phyloP scores from a whole-genome alignment of 2,888 invertebrate genomes.

The Troglohyphantes excavatus region DNA sequence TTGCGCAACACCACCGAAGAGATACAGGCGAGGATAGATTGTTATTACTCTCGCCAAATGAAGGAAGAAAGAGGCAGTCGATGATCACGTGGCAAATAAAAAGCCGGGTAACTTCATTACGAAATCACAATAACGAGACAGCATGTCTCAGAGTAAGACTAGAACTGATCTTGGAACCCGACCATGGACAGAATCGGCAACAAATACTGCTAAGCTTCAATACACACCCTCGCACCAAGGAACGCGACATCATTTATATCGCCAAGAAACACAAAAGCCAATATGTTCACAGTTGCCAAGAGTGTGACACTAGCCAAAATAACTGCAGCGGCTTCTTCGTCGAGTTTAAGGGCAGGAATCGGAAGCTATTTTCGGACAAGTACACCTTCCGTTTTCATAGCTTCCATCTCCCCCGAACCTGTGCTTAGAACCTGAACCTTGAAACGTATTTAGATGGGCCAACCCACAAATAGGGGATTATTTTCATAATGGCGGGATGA shows the following conservation, averaged over 20 bases:
- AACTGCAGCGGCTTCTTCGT: constrained; percentile 53
- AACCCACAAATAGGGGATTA: constrained; percentile 28
- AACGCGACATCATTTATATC: constrained; percentile 44
- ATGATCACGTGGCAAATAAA: neutral
- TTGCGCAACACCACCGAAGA: neutral
- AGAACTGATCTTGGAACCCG: neutral
- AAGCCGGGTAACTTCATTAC: neutral
- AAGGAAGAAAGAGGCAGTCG: neutral
- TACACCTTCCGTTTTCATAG: constrained; percentile 73
- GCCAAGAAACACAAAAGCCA: constrained; percentile 72
- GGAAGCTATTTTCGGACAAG: constrained; percentile 70
- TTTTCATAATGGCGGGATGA: neutral
- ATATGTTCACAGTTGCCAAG: constrained; percentile 49
- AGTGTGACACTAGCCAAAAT: constrained; percentile 66
- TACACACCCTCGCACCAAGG: neutral
- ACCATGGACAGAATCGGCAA: neutral
- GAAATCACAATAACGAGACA: constrained; percentile 12
- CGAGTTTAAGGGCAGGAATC: constrained; percentile 45
- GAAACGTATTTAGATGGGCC: constrained; percentile 45
- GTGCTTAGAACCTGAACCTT: constrained; percentile 28
- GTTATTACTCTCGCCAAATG: neutral
- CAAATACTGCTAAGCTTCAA: neutral
- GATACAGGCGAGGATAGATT: constrained; percentile 6
- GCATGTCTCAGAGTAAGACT: neutral
- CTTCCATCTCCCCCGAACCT: constrained; percentile 30